Evolutionary conservation across 2,888 invertebrate species (phyloP), one percentile per base, ranked within the genome.

Genomic region (Nomada hirtipes): DNA sequence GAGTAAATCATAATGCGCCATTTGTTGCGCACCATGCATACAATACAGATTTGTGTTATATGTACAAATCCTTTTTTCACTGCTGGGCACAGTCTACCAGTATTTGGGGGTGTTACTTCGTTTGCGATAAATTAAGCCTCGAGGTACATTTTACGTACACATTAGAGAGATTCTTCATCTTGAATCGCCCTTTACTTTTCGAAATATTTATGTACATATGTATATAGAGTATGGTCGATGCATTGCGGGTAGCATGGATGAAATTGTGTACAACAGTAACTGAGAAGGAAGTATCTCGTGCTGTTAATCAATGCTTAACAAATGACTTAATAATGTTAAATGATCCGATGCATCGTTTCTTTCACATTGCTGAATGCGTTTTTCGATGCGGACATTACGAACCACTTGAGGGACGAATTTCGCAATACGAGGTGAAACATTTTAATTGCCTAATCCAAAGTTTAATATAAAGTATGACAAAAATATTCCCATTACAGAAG

Each of bases 61-160:
- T 88, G 50, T 95, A 93, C 71, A 93, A 94, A 83, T 91, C 94
- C 0, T 95, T 95, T 87, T 95, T 95, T 82, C 90, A 94, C 10
- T 86, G 93, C 0, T 95, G 94, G 84, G 85, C 92, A 59, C 59
- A 72, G 10, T 94, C 94, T 74, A 91, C 94, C 1, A 94, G 95
- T 1, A 90, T 95, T 15, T 95, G 94, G 94, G 95, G 95, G 7
- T 90, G 94, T 11, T 94, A 95, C 72, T 95, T 94, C 71, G 92
- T 94, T 3, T 91, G 92, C 0, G 86, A 91, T 0, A 90, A 83
- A 70, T 86, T 92, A 89, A 85, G 91, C 61, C 68, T 90, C 7
- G 79, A 86, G 44, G 85, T 85, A 85, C 60, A 53, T 52, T 52
- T 20, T 20, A n/a, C 42, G 15, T 1, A 20, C 61, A 9, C 42